Conservation (phyloP, 1,140 invertebrate genomes). For the Drosophila littoralis region DNA sequence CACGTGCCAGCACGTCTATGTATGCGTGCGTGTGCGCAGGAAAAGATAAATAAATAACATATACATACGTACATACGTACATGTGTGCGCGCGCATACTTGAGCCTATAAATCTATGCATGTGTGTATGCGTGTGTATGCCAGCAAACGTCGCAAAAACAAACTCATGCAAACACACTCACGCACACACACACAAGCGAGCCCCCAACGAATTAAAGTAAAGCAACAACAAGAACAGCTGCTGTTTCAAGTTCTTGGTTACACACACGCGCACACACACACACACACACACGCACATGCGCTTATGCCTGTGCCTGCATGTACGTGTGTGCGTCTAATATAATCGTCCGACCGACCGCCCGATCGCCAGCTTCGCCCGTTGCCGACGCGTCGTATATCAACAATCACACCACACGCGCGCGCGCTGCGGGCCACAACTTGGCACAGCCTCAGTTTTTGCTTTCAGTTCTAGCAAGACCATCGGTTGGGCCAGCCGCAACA, state of each 20-base stretch:
- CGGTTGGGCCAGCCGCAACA: slow-evolving; percentile 60
- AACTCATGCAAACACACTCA: slow-evolving; percentile 31
- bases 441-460: slow-evolving; percentile 61
- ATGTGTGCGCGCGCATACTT: not conserved
- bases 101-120: not conserved
- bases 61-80: too few relatives aligned
- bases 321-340: slow-evolving; percentile 6
- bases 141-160: slow-evolving; percentile 39
- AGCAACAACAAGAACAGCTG: slow-evolving; percentile 32
- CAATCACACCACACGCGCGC: slow-evolving; percentile 66
- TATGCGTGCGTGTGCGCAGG: too few relatives aligned
- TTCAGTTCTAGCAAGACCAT: slow-evolving; percentile 80
- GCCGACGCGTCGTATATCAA: slow-evolving; percentile 65
- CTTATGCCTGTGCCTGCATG: too few relatives aligned
- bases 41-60: slow-evolving; percentile 10
- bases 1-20: slow-evolving; percentile 19
- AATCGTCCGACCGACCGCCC: slow-evolving; percentile 4
- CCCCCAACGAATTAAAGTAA: slow-evolving; percentile 38
- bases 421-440: slow-evolving; percentile 41
- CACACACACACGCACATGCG: not conserved
- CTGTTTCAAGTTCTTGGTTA: slow-evolving; percentile 43
- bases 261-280: not conserved
- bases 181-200: slow-evolving; percentile 22
- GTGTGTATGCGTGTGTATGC: not conserved
- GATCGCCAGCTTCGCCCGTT: slow-evolving; percentile 1